Evolutionary conservation across 2,888 invertebrate species (phyloP).

Genomic region (Gryllus longicercus): DNA sequence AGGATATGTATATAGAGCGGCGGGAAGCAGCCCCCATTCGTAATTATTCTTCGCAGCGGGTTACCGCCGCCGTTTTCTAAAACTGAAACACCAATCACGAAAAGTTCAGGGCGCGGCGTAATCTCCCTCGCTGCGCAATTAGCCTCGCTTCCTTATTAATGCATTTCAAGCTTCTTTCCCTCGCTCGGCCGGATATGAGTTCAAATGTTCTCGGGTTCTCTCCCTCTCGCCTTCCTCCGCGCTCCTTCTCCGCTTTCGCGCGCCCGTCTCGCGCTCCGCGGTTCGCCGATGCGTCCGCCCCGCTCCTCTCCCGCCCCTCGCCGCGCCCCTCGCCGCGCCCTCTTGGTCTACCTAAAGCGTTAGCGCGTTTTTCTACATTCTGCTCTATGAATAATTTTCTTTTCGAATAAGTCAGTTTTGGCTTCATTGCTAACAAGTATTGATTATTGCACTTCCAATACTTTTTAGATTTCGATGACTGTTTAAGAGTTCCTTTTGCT

Average conservation of each 20-base stretch:
- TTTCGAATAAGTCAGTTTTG: too few species aligned
- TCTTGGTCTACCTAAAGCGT: neutral
- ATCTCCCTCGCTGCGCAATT: conserved; percentile 44
- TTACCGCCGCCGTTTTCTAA: conserved; percentile 33
- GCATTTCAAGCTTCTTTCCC: conserved; percentile 32
- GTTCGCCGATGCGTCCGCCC: too few species aligned
- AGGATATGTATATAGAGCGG: conserved; percentile 22
- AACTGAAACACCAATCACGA: conserved; percentile 31
- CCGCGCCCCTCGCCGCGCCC: neutral
- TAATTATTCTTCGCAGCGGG: conserved; percentile 34
- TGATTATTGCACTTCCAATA: too few species aligned
- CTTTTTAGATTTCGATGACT: too few species aligned
- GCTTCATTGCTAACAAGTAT: too few species aligned
- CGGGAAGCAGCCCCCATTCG: conserved; percentile 27
- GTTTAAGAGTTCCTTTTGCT: too few species aligned
- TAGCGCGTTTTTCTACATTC: too few species aligned
- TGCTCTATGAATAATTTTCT: too few species aligned
- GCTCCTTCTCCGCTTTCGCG: too few species aligned
- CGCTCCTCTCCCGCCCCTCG: too few species aligned
- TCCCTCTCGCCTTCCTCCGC: neutral
- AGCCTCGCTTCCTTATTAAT: conserved; percentile 51
- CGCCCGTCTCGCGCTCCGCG: too few species aligned
- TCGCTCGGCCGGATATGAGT: conserved; percentile 33
- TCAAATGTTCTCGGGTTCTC: conserved; percentile 12
- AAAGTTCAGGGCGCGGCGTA: conserved; percentile 25